Evolutionary conservation across 2,797 vertebrate species (phyloP), one percentile per base, ranked within the genome.

Genomic region (Cichlasoma orientale): DNA sequence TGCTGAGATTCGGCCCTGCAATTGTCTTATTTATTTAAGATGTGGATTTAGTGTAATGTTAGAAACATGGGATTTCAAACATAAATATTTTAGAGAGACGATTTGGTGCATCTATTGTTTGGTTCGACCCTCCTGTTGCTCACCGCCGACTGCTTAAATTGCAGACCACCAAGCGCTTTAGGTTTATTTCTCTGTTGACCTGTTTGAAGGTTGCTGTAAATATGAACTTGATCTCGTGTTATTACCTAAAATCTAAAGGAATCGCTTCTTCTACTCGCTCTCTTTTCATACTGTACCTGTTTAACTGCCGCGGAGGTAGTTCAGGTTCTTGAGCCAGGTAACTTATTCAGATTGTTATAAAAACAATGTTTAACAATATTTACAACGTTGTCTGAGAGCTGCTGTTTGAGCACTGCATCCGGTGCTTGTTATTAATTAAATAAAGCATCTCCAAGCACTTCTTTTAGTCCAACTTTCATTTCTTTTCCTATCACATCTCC

Each of bases 61-160:
- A 73, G 72, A 83, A 74, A 78, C 71, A 16, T 80, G 54, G 63
- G 77, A 59, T 73, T 81, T 44, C 69, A 58, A 75, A 81, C 33
- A 21, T 57, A 54, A 59, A 74, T 77, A 50, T 79, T 72, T 81
- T 63, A 79, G 50, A 72, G 31, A 36, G 52, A 21, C 31, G 73
- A 72, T 82, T 55, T 53, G 38, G 44, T 56, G 57, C n/a, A 33
- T 61, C 41, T 70, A 23, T 84, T 84, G 81, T 80, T 84, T 72
- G 41, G 27, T 74, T 63, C 19, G 75, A 84, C 63, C 72, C 4
- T 56, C 4, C 13, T 29, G 7, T 19, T 25, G 2, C 74, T 73
- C 27, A 44, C 25, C 0, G 18, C 52, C 27, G 41, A 19, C 36
- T 56, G 56, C 21, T 73, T 56, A 16, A 11, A 5, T 14, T n/a